Evolutionary conservation across 1,140 invertebrate species (phyloP).

Genomic region (Pachypeltis micranthus): DNA sequence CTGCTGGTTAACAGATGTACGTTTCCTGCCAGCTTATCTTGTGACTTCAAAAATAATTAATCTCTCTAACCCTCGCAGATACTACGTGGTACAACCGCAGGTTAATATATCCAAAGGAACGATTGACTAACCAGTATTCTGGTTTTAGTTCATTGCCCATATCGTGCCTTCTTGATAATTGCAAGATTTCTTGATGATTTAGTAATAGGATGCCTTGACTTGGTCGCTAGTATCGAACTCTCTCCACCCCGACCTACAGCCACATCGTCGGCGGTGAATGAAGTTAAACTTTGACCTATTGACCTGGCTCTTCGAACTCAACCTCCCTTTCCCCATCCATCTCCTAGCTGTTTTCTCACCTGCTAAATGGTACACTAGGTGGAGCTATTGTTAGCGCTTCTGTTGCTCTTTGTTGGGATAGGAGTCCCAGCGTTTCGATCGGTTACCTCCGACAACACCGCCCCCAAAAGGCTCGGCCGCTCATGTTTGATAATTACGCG

Average conservation of each 20-base stretch:
- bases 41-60: too few relatives aligned
- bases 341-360: neutral
- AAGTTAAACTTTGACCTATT: slow-evolving; percentile 10
- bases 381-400: neutral
- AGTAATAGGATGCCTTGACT: too few relatives aligned
- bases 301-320: too few relatives aligned
- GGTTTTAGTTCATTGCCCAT: neutral
- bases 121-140: neutral
- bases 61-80: too few relatives aligned
- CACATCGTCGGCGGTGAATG: neutral
- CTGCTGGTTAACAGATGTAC: too few relatives aligned
- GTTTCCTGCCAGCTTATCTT: too few relatives aligned
- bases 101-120: neutral
- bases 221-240: neutral
- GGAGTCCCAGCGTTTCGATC: neutral
- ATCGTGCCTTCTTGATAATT: neutral
- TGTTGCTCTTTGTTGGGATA: slow-evolving; percentile 4
- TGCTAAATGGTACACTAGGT: slow-evolving; percentile 4
- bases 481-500: too few relatives aligned
- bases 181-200: too few relatives aligned
- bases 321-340: neutral
- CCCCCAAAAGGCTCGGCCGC: too few relatives aligned
- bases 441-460: neutral
- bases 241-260: neutral
- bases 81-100: too few relatives aligned